Conservation (phyloP, 2,797 vertebrate species). For the Cygnus olor region DNA sequence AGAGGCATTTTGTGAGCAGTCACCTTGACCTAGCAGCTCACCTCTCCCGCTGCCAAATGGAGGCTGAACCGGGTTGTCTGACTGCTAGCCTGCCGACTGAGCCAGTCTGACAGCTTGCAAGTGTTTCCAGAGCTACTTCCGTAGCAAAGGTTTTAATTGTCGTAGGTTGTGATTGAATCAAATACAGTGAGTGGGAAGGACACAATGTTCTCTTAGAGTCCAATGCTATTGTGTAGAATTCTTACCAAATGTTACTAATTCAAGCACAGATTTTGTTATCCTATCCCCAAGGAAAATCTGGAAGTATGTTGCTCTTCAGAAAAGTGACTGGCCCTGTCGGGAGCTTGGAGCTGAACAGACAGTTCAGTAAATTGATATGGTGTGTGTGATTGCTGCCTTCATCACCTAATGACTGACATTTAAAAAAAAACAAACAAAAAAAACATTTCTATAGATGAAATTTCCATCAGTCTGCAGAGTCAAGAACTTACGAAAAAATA, state of each 20-base stretch:
- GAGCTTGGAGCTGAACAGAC: not conserved
- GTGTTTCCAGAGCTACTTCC: not conserved
- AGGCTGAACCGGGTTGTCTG: not conserved
- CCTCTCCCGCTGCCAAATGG: not conserved
- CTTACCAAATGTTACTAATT: slow-evolving; percentile 52
- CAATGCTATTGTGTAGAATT: slow-evolving; percentile 14
- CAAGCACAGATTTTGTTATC: slow-evolving; percentile 28
- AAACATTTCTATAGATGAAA: not conserved
- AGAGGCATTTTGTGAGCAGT: not conserved
- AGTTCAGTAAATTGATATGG: not conserved
- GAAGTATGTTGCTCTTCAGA: not conserved
- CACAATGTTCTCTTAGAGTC: slow-evolving; percentile 27
- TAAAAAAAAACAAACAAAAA: not conserved
- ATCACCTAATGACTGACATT: not conserved
- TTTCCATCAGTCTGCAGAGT: not conserved
- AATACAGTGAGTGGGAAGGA: not conserved
- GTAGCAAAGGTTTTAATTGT: not conserved
- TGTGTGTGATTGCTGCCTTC: not conserved
- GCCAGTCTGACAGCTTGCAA: not conserved
- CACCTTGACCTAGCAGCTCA: not conserved
- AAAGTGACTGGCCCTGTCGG: not conserved
- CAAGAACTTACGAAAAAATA: not conserved
- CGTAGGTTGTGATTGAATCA: not conserved
- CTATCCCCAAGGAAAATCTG: slow-evolving; percentile 37
- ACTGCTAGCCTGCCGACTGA: not conserved